Base-by-base conservation (phyloP, 1,140 invertebrate genomes). In the Notospermus geniculatus region DNA sequence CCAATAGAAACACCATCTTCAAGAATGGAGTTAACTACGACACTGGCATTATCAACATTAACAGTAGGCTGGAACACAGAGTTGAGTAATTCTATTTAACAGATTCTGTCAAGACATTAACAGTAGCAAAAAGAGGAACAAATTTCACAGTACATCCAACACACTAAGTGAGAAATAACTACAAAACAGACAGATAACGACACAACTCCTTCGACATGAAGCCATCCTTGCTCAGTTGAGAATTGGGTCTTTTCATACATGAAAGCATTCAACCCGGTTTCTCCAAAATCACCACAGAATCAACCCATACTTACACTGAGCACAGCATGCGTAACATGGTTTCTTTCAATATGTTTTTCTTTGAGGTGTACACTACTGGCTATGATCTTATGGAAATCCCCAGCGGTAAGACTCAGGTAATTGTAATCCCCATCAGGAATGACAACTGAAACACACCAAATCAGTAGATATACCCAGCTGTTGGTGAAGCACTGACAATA, bases 351-450 rank as follows among this genome's bases (percentile, higher is more conserved):
- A 4, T 61, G 56, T 41, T 62, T 54, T n/a, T 32, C 55, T 28
- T 70, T 64, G 50, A 64, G 63, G 23, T 36, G 68, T 66, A 57
- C 64, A 68, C 22, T 68, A 36, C 63, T n/a, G 70, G 66, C 39
- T 73, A 52, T 19, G 65, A 15, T 54, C 23, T 67, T 66, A 58
- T 71, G 72, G 61, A 75, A 71, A 54, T 78, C 73, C 22, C 62
- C 41, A 9, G 66, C 63, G 25, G 63, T 50, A 41, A 67, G 64
- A n/a, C 57, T 54, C 29, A 76, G 57, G 60, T 75, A 78, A 53
- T 71, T 57, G 58, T 69, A 75, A n/a, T 58, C 63, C 32, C 76
- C 76, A 29, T 62, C 64, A 54, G 76, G 74, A 19, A 78, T 67
- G 61, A 73, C 64, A 68, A 69, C 74, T 78, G 52, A 1, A 66